A percentile compares a stretch with the other conserved stretches of the same genome.
These are phyloP conservation scores for Liodrosophila aerea DNA, from an alignment of 2,888 invertebrate species.

Conservation along the genomic window DNA sequence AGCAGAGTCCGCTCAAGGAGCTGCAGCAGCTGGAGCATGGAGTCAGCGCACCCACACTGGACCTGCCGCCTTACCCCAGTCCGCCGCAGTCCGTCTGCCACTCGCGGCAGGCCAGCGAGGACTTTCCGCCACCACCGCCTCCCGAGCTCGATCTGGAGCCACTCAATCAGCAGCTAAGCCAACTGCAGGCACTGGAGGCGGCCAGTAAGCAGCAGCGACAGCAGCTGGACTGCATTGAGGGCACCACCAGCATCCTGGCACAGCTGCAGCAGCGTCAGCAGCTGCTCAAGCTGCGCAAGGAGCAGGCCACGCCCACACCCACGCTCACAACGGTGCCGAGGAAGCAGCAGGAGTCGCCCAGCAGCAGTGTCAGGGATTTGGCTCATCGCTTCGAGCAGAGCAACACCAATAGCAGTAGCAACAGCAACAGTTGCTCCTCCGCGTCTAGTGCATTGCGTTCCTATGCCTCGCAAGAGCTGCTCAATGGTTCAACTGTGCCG, in stretches of 20 bases:
- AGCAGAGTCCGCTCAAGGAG: conserved; percentile 86
- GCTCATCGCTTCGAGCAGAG: conserved; percentile 90
- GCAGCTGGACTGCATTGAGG: conserved; percentile 80
- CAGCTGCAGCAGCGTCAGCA: conserved; percentile 87
- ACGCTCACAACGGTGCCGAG: too few relatives aligned
- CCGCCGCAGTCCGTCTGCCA: conserved; percentile 90
- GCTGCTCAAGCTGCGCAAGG: conserved; percentile 83
- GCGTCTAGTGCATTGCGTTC: conserved; percentile 78
- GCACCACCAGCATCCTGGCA: conserved; percentile 84
- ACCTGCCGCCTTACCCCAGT: conserved; percentile 91
- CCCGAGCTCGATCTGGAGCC: conserved; percentile 87
- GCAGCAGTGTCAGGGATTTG: conserved; percentile 87
- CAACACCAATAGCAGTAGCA: conserved; percentile 54
- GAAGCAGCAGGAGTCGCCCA: too few relatives aligned
- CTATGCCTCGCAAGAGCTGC: conserved; percentile 80
- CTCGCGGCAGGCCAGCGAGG: conserved; percentile 93
- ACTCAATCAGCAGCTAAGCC: conserved; percentile 85
- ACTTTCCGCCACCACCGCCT: conserved; percentile 93
- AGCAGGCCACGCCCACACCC: conserved; percentile 76
- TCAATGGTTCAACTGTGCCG: conserved; percentile 42
- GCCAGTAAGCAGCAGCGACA: conserved; percentile 82
- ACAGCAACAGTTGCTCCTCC: conserved; percentile 49
- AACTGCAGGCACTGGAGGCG: conserved; percentile 82
- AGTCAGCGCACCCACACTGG: conserved; percentile 80
- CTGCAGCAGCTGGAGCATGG: conserved; percentile 34